Conservation (phyloP, 2,888 invertebrate genomes). For the Cremastinae sp. region DNA sequence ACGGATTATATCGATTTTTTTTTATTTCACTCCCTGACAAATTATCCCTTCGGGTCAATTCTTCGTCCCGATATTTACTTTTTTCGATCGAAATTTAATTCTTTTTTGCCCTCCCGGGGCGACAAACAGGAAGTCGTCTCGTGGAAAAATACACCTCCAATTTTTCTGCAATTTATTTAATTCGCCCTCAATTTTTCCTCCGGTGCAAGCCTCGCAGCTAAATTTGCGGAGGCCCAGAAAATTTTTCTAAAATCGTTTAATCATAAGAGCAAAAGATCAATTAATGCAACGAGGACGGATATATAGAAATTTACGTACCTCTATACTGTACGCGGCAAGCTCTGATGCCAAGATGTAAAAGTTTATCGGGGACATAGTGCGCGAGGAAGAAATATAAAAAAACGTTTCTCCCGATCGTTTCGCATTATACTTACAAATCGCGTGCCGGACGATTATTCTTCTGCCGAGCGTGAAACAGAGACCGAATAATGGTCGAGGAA, state of each 20-base stretch:
- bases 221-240: too few relatives aligned
- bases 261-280: too few relatives aligned
- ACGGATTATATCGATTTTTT: slow-evolving; percentile 43
- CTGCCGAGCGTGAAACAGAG: slow-evolving; percentile 2
- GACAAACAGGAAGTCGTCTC: not conserved
- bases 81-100: slow-evolving; percentile 43
- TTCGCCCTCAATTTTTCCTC: too few relatives aligned
- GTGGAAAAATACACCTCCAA: too few relatives aligned
- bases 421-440: slow-evolving; percentile 55
- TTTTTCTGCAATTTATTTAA: too few relatives aligned
- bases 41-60: slow-evolving; percentile 42
- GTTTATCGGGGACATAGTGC: slow-evolving; percentile 11
- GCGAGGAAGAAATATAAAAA: not conserved
- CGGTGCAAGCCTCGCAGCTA: too few relatives aligned
- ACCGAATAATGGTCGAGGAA: slow-evolving; percentile 30
- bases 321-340: too few relatives aligned
- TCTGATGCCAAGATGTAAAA: too few relatives aligned
- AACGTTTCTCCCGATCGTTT: slow-evolving; percentile 4
- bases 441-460: slow-evolving; percentile 35
- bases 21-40: slow-evolving; percentile 35
- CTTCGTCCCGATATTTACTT: slow-evolving; percentile 9
- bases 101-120: not conserved
- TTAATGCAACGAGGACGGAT: too few relatives aligned
- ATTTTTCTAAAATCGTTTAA: too few relatives aligned
- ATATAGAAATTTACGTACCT: too few relatives aligned